Base-by-base conservation (phyloP, 2,888 invertebrate genomes). In the Clepsis dumicolana region DNA sequence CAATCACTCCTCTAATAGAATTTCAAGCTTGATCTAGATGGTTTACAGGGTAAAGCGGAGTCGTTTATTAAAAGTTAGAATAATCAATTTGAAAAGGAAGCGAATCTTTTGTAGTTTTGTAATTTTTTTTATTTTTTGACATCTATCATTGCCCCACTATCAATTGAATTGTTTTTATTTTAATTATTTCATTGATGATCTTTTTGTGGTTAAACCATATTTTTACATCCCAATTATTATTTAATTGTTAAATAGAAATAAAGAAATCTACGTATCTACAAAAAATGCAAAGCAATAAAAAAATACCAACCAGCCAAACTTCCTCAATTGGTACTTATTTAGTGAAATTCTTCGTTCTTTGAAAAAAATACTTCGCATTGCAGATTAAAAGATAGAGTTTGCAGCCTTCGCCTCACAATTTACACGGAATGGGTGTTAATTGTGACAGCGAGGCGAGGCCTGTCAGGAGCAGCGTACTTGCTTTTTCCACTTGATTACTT, bases 401-500 rank as follows among this genome's bases (percentile, higher is more conserved):
- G 25, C 25, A 16, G 54, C 16, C 29, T 29, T 54, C 10, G 54
- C 41, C 41, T 14, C 41, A 41, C 59, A 59, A 50, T 61, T 67
- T 71, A 70, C 71, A 67, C 60, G 64, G 54, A 70, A 64, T 56
- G 59, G 70, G 70, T 71, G 71, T 71, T 73, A 74, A 73, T 72
- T 70, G 72, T 61, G 70, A 72, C 71, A 70, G 71, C 63, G 63
- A 73, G 73, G 65, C 70, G 64, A 65, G 64, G 71, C 66, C 72
- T 80, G 82, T 80, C 82, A 79, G 71, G 72, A 75, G 71, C 84
- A 84, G 80, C 77, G 74, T 21, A 82, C 79, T 84, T 78, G 81
- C 84, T 82, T 81, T 83, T 85, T 85, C 81, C 84, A 82, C 78
- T 82, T 81, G 84, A 88, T 85, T 85, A 84, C 83, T 80, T 64